Conservation (phyloP, 1,140 invertebrate species). For the Ptiloglossa arizonensis region DNA sequence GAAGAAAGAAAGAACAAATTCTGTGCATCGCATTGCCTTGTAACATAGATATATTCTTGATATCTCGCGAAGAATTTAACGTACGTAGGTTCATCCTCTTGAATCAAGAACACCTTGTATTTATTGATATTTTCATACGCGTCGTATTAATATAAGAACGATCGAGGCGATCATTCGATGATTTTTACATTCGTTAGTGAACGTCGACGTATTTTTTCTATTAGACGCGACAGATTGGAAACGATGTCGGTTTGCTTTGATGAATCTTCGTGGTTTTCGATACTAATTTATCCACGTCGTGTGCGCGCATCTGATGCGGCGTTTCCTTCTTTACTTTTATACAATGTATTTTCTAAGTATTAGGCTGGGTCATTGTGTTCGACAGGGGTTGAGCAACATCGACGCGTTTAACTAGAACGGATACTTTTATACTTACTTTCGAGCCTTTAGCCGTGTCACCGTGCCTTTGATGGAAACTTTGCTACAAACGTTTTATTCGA, state of each 20-base stretch:
- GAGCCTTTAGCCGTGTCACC: too few relatives aligned
- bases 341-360: constrained; percentile 17
- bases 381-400: background rate
- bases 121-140: constrained; percentile 52
- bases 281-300: background rate
- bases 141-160: constrained; percentile 14
- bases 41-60: constrained; percentile 53
- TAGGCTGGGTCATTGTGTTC: background rate
- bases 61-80: constrained; percentile 25
- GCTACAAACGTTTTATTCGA: background rate
- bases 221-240: background rate
- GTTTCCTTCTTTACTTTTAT: constrained; percentile 1
- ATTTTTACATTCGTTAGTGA: constrained; percentile 21
- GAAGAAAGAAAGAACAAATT: too few relatives aligned
- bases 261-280: background rate
- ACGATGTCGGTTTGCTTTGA: background rate
- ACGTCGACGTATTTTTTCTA: background rate
- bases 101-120: constrained; percentile 33
- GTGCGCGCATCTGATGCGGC: background rate
- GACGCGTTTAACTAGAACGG: background rate
- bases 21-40: constrained; percentile 34
- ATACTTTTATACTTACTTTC: background rate
- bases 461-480: background rate
- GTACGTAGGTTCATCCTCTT: constrained; percentile 13
- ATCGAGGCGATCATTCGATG: constrained; percentile 3